Conservation (phyloP, 1,140 invertebrate genomes). For the Meloidogyne floridensis region DNA sequence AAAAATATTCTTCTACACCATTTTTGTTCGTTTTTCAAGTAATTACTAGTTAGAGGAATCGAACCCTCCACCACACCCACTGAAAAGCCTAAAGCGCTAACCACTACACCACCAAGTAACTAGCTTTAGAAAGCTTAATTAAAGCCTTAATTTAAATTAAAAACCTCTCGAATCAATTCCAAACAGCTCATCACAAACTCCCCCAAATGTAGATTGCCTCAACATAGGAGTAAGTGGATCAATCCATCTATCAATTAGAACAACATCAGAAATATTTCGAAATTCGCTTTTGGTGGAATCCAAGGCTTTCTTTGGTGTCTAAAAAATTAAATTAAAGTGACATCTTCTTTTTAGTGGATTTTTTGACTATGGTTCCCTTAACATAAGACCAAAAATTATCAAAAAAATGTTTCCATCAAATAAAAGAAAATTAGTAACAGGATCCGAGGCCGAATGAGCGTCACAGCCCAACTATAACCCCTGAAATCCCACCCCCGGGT, state of each 20-base stretch:
- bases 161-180: constrained; percentile 70
- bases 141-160: not conserved
- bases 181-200: constrained; percentile 88
- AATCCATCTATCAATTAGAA: constrained; percentile 83
- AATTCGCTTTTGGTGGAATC: constrained; percentile 12
- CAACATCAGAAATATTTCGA: constrained; percentile 67
- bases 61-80: not conserved
- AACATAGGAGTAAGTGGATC: constrained; percentile 88
- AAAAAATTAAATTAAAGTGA: not conserved
- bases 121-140: not conserved
- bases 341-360: no score
- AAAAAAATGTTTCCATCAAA: no score
- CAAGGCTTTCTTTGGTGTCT: not conserved
- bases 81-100: not conserved
- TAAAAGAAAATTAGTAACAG: no score
- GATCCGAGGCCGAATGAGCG: no score
- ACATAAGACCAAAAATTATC: no score
- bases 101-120: constrained; percentile 1
- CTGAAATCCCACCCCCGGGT: no score
- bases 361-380: no score
- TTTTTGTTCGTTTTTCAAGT: no score
- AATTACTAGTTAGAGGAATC: not conserved
- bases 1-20: no score
- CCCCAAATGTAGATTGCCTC: constrained; percentile 95
- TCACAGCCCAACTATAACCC: no score